Conservation (phyloP, 2,888 invertebrate species). For the Hypselothyrea guttata region DNA sequence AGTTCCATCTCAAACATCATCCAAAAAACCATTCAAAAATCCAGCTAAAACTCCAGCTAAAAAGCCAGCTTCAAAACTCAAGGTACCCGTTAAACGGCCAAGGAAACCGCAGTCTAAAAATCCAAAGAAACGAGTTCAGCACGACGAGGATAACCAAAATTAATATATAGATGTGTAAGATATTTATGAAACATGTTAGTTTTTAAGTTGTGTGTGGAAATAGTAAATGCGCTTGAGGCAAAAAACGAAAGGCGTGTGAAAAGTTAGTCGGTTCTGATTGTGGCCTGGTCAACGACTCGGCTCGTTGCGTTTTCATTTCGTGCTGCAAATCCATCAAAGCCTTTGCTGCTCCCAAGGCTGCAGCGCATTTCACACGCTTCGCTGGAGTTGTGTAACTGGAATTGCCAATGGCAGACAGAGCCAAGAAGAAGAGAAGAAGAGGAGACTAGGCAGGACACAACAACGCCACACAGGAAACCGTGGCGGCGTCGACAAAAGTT, state of each 20-base stretch:
- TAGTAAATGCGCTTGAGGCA: conserved; percentile 17
- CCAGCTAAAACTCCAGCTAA: too few relatives aligned
- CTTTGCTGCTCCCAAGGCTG: conserved; percentile 52
- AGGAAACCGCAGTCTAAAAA: too few relatives aligned
- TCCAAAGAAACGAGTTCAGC: too few relatives aligned
- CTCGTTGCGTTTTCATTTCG: conserved; percentile 42
- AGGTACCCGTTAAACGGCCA: too few relatives aligned
- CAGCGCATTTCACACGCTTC: conserved; percentile 74
- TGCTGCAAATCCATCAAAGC: conserved; percentile 62
- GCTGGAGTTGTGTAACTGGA: conserved; percentile 74
- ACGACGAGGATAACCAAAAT: too few relatives aligned
- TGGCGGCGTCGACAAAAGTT: conserved; percentile 43
- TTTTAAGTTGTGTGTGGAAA: conserved; percentile 15
- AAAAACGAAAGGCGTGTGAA: conserved; percentile 23
- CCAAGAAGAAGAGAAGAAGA: conserved; percentile 9
- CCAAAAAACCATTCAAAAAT: too few relatives aligned
- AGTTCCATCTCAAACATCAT: too few relatives aligned
- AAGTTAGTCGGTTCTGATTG: conserved; percentile 20
- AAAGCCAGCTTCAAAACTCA: too few relatives aligned
- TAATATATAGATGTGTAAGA: too few relatives aligned
- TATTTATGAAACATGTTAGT: not conserved
- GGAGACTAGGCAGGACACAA: conserved; percentile 20
- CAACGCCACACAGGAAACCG: conserved; percentile 37
- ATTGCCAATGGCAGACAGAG: conserved; percentile 68
- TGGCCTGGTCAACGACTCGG: conserved; percentile 41